phyloP scores from a whole-genome alignment of 2,888 invertebrate species.

The Melanostoma scalare region DNA sequence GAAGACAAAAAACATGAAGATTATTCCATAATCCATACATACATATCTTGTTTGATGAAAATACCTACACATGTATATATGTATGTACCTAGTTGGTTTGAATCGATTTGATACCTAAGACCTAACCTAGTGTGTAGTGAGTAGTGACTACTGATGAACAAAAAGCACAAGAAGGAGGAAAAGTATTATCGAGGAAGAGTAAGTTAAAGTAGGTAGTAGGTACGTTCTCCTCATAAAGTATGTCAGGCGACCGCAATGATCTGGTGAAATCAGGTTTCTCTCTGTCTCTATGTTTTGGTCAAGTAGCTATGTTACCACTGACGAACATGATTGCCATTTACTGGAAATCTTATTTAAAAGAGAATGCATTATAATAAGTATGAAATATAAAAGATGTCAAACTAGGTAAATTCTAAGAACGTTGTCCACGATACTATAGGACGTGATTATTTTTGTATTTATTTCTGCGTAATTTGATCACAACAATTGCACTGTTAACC shows the following conservation, averaged over 20 bases:
- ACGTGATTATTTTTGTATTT: too few relatives aligned
- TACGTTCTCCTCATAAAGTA: slow-evolving; percentile 71
- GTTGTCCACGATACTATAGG: too few relatives aligned
- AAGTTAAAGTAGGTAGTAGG: slow-evolving; percentile 56
- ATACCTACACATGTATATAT: slow-evolving; percentile 19
- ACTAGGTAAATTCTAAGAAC: too few relatives aligned
- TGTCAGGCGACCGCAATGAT: slow-evolving; percentile 73
- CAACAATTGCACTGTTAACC: too few relatives aligned
- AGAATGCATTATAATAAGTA: too few relatives aligned
- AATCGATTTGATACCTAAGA: slow-evolving; percentile 28
- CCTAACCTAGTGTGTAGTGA: slow-evolving; percentile 31
- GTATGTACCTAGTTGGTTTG: neutral
- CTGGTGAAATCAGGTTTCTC: slow-evolving; percentile 72
- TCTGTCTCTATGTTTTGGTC: slow-evolving; percentile 53
- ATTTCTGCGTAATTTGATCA: too few relatives aligned
- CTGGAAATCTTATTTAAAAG: neutral
- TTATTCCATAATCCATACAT: too few relatives aligned
- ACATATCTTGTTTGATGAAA: slow-evolving; percentile 45
- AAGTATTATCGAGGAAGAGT: slow-evolving; percentile 16
- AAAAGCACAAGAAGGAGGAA: slow-evolving; percentile 44
- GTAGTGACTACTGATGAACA: slow-evolving; percentile 39
- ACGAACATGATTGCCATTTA: slow-evolving; percentile 31
- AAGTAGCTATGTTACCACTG: slow-evolving; percentile 28
- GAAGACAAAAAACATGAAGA: slow-evolving; percentile 25
- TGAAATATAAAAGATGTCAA: too few relatives aligned